Evolutionary conservation across 2,113 vertebrate genomes (phyloP).

Genomic region (Brachypteracias leptosomus): DNA sequence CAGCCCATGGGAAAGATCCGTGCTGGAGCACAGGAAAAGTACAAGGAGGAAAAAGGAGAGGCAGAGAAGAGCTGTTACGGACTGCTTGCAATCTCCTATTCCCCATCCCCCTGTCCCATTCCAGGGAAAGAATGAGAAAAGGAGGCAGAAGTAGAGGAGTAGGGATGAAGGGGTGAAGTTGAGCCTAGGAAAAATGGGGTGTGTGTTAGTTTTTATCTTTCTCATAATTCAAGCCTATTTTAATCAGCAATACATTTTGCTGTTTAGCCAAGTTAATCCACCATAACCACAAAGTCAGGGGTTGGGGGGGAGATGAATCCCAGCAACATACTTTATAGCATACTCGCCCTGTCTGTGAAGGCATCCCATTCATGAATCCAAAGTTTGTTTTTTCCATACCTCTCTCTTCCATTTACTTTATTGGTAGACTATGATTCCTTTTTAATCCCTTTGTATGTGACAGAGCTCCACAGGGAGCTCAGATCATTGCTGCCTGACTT

Average conservation of each 20-base stretch:
- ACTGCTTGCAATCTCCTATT: background rate
- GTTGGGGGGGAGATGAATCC: background rate
- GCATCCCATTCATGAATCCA: background rate
- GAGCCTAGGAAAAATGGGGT: rapidly evolving
- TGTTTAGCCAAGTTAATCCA: background rate
- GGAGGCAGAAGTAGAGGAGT: background rate
- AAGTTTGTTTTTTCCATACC: background rate
- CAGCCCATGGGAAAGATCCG: background rate
- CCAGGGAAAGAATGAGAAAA: background rate
- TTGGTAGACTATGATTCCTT: background rate
- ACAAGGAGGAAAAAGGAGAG: background rate
- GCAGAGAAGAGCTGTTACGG: background rate
- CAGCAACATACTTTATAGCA: background rate
- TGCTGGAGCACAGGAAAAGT: background rate
- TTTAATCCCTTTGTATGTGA: background rate
- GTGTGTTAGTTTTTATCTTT: background rate
- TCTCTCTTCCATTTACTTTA: background rate
- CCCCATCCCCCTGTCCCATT: background rate
- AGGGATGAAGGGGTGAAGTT: background rate
- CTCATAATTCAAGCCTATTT: background rate
- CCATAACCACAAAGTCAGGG: rapidly evolving
- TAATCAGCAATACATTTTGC: background rate
- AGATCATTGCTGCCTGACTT: background rate
- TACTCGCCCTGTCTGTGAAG: background rate
- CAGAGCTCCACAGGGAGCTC: background rate